Base-by-base conservation (phyloP, 2,888 invertebrate genomes). In the Aromia moschata region DNA sequence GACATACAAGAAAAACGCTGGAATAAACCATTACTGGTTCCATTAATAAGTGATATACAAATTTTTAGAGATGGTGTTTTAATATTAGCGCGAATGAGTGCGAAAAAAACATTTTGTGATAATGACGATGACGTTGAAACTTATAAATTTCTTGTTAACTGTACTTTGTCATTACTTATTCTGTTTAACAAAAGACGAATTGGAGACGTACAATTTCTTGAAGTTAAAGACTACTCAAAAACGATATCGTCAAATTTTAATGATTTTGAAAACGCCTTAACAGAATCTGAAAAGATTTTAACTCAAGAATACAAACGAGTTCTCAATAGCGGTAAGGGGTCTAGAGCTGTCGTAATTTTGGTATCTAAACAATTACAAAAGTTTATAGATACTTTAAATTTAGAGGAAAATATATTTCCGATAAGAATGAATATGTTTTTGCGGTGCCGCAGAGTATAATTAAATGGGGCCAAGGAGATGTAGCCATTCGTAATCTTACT, bases 121-220 rank as follows among this genome's bases (percentile, higher is more conserved):
- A 15, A 62, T 12, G 56, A 54, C 36, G 56, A 66, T 53, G 46
- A 54, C 44, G 44, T 51, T 16, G 55, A 65, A 16, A 56, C 56
- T 25, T 71, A 67, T 56, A 69, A 61, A 64, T n/a, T 40, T 20
- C 45, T 69, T n/a, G 55, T 61, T 5, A 37, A 68, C n/a, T 62
- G 61, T 46, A 43, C 41, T 43, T 20, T 43, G 20, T 43, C 18
- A 43, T 43, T 43, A 43, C 41, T 25, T 25, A 25, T 25, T 25
- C 25, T 25, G 25, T 25, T 9, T 25, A 25, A 25, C 25, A 25
- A 9, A 25, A 25, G 9, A 25, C 9, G 25, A n/a, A n/a, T n/a
- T n/a, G n/a, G n/a, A n/a, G n/a, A n/a, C n/a, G n/a, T n/a, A n/a
- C n/a, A n/a, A n/a, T 25, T 25, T 25, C 25, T 25, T 25, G 9